These are phyloP conservation scores for Pararge aegeria DNA, from an alignment of 1,140 invertebrate species.

Conservation along the genomic window DNA sequence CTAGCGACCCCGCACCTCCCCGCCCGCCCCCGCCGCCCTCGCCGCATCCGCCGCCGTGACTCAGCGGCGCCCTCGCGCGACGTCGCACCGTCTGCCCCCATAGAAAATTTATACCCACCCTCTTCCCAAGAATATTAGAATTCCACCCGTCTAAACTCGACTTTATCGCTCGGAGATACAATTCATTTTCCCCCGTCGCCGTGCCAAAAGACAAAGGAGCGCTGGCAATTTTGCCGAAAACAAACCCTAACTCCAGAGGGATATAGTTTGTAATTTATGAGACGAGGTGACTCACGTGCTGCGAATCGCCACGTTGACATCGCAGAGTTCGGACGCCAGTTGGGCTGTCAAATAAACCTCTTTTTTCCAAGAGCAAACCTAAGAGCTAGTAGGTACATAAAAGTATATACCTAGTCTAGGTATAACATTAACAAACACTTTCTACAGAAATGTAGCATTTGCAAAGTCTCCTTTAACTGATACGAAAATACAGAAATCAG, in stretches of 20 bases:
- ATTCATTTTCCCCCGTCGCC: slow-evolving; percentile 39
- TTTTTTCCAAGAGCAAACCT: background rate
- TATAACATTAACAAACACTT: no score
- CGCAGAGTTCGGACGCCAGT: slow-evolving; percentile 43
- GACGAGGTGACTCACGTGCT: slow-evolving; percentile 62
- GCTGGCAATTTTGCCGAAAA: slow-evolving; percentile 69
- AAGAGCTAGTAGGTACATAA: no score
- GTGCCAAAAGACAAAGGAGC: slow-evolving; percentile 66
- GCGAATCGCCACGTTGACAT: slow-evolving; percentile 64
- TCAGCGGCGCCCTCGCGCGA: slow-evolving; percentile 75
- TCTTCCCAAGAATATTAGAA: slow-evolving; percentile 68
- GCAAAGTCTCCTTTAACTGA: background rate
- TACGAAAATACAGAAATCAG: background rate
- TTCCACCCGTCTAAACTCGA: slow-evolving; percentile 39
- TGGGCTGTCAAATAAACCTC: slow-evolving; percentile 2
- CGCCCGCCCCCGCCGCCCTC: slow-evolving; percentile 28
- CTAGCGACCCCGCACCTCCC: slow-evolving; percentile 24
- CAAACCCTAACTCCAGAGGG: slow-evolving; percentile 72
- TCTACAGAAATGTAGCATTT: background rate
- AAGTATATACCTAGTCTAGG: no score
- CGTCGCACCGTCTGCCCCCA: slow-evolving; percentile 75
- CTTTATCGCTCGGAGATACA: slow-evolving; percentile 49
- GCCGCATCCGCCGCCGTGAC: slow-evolving; percentile 55
- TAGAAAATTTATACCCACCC: slow-evolving; percentile 78
- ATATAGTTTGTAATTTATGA: slow-evolving; percentile 76